Conservation (phyloP, 2,888 invertebrate species). For the Hyalella azteca region DNA sequence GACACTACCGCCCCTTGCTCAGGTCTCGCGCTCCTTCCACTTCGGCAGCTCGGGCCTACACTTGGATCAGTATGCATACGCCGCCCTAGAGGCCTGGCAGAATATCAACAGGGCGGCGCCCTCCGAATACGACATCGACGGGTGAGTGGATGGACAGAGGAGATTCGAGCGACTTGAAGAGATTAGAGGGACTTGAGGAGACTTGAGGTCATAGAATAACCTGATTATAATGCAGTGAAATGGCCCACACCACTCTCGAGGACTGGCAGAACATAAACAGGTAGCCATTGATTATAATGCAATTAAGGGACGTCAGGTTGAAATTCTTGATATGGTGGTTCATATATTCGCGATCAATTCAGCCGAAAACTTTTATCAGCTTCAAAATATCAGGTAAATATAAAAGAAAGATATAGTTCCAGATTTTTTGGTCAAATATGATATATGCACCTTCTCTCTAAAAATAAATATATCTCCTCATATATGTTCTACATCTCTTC, state of each 20-base stretch:
- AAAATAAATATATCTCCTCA: too few relatives aligned
- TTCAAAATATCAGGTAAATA: too few relatives aligned
- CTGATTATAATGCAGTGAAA: background rate
- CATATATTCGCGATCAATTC: too few relatives aligned
- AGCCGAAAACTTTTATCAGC: too few relatives aligned
- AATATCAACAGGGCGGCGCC: constrained; percentile 39
- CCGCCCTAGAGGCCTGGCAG: constrained; percentile 41
- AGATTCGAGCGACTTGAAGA: background rate
- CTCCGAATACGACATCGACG: background rate
- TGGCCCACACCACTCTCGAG: background rate
- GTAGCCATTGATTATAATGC: background rate
- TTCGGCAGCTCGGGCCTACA: constrained; percentile 46
- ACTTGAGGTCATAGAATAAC: background rate
- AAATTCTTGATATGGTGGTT: too few relatives aligned
- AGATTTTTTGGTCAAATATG: too few relatives aligned
- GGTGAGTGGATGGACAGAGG: background rate
- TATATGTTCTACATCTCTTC: too few relatives aligned
- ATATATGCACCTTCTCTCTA: too few relatives aligned
- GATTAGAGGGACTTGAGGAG: background rate
- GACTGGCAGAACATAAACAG: background rate
- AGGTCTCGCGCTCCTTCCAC: constrained; percentile 53
- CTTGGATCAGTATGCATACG: constrained; percentile 34
- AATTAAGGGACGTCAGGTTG: background rate
- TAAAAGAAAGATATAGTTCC: too few relatives aligned
- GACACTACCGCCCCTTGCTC: background rate